These are phyloP conservation scores for Atta colombica DNA, from an alignment of 1,140 invertebrate genomes.

Conservation along the genomic window DNA sequence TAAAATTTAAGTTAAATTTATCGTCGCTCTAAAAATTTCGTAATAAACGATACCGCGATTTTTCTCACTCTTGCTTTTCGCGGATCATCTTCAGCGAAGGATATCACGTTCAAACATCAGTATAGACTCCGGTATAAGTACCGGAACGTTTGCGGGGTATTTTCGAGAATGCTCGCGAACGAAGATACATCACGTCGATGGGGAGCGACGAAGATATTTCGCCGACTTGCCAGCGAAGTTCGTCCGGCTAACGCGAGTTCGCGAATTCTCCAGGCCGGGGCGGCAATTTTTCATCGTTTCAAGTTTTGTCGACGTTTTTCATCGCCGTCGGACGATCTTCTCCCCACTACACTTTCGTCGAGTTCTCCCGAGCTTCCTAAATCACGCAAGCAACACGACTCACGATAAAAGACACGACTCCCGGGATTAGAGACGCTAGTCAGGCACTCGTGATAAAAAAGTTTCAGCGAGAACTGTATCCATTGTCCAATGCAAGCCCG, in stretches of 20 bases:
- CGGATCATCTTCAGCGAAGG: background rate
- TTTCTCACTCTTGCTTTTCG: slow-evolving; percentile 15
- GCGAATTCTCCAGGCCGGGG: slow-evolving; percentile 23
- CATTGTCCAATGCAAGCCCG: slow-evolving; percentile 1
- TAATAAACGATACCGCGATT: slow-evolving; percentile 32
- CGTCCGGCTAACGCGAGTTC: slow-evolving; percentile 55
- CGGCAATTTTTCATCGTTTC: slow-evolving; percentile 60
- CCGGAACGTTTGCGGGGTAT: background rate
- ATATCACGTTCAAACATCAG: slow-evolving; percentile 34
- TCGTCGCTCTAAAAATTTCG: slow-evolving; percentile 18
- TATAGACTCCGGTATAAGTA: background rate
- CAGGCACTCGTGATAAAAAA: slow-evolving; percentile 43
- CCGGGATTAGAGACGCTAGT: slow-evolving; percentile 33
- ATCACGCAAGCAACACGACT: slow-evolving; percentile 34
- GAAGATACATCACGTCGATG: slow-evolving; percentile 41
- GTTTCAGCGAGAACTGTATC: background rate
- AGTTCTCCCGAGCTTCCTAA: slow-evolving; percentile 41
- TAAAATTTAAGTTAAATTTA: slow-evolving; percentile 41
- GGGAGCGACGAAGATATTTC: slow-evolving; percentile 27
- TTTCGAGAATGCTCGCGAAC: slow-evolving; percentile 25
- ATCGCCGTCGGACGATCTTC: slow-evolving; percentile 53
- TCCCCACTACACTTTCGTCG: slow-evolving; percentile 31
- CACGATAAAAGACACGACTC: slow-evolving; percentile 43
- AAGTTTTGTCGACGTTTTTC: slow-evolving; percentile 59
- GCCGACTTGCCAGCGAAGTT: slow-evolving; percentile 25